Conservation (phyloP, 2,888 invertebrate genomes). For the Agrilus cyanescens region DNA sequence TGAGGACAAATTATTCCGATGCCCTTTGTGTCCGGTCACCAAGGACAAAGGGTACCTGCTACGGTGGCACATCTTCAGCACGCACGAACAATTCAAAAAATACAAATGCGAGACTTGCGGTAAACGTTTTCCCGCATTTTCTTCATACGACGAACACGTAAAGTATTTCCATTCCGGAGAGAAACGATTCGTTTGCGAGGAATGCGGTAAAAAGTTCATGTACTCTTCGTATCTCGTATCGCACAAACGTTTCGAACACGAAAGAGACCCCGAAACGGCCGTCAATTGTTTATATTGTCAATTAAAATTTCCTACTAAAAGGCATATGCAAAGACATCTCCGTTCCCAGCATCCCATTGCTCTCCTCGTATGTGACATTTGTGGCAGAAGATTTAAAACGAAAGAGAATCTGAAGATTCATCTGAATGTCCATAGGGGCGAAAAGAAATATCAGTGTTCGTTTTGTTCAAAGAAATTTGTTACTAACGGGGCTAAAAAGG, state of each 20-base stretch:
- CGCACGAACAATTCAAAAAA: conserved; percentile 18
- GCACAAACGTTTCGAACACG: conserved; percentile 30
- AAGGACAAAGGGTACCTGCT: not conserved
- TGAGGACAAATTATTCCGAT: conserved; percentile 19
- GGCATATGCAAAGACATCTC: conserved; percentile 39
- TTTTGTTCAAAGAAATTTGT: conserved; percentile 5
- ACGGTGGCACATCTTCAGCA: too few species aligned
- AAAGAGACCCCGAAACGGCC: conserved; percentile 18
- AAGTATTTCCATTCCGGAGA: conserved; percentile 42
- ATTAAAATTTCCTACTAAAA: conserved; percentile 32
- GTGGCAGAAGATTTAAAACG: conserved; percentile 31
- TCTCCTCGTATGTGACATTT: conserved; percentile 33
- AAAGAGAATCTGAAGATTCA: conserved; percentile 10
- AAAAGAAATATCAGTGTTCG: conserved; percentile 7
- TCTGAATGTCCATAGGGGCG: conserved; percentile 7
- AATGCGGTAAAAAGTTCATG: conserved; percentile 41
- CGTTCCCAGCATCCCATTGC: conserved; percentile 38
- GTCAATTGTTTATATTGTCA: conserved; percentile 32
- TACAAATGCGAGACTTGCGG: conserved; percentile 37
- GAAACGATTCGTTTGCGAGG: conserved; percentile 41
- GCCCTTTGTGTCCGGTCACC: conserved; percentile 21
- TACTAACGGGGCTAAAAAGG: not conserved
- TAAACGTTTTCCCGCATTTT: conserved; percentile 41
- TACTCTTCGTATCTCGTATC: conserved; percentile 32
- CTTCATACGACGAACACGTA: conserved; percentile 41